phyloP scores from a whole-genome alignment of 2,113 vertebrate species.

The Solea senegalensis region DNA sequence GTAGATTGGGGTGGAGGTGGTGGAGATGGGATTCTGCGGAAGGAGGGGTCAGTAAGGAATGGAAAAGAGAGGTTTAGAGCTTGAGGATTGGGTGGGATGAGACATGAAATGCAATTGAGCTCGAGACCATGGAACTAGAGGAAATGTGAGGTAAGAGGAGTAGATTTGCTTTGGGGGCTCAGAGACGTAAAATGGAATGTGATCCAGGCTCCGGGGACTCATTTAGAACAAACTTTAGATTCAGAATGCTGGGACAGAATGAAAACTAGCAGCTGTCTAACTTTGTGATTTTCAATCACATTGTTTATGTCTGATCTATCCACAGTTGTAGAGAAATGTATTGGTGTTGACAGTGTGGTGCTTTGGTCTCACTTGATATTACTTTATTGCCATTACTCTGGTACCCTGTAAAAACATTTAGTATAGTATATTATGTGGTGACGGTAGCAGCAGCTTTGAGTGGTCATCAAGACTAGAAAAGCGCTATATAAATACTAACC shows the following conservation, averaged over 20 bases:
- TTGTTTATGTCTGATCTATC: slow-evolving; percentile 16
- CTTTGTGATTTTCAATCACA: slow-evolving; percentile 23
- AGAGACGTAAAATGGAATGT: slow-evolving; percentile 37
- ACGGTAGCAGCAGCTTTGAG: too few species aligned
- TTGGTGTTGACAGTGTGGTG: slow-evolving; percentile 12
- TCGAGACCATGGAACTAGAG: slow-evolving; percentile 19
- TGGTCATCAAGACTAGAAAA: too few species aligned
- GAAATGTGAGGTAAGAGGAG: slow-evolving; percentile 23
- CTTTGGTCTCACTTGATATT: slow-evolving; percentile 11
- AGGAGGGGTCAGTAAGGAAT: slow-evolving; percentile 22
- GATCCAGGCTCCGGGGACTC: slow-evolving; percentile 48
- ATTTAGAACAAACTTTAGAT: slow-evolving; percentile 41
- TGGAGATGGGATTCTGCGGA: slow-evolving; percentile 14
- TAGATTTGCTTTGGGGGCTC: slow-evolving; percentile 35
- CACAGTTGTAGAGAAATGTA: not conserved
- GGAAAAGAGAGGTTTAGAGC: slow-evolving; percentile 2
- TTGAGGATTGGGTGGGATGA: slow-evolving; percentile 19
- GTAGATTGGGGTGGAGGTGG: slow-evolving; percentile 9
- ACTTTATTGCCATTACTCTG: not conserved
- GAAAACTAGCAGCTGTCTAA: slow-evolving; percentile 18
- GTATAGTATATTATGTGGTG: too few species aligned
- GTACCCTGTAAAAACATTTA: slow-evolving; percentile 6
- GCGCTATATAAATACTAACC: too few species aligned
- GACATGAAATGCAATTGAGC: slow-evolving; percentile 21
- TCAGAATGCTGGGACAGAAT: slow-evolving; percentile 10